These are phyloP conservation scores for Alligator mississippiensis DNA, from an alignment of 2,113 vertebrate species.

Conservation along the genomic window DNA sequence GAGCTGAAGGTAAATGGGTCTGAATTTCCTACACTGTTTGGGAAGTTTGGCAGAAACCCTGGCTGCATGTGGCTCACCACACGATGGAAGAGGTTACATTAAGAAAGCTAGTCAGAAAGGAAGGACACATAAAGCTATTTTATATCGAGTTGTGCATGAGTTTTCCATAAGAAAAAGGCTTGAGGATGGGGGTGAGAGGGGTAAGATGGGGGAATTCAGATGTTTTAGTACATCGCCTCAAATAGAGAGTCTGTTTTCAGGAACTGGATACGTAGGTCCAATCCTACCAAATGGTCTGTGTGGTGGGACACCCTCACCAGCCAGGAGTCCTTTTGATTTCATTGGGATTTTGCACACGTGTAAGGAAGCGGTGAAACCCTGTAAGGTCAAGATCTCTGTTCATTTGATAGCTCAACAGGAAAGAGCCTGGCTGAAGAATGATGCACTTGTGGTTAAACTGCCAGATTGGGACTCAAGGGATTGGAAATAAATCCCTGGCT, in stretches of 20 bases:
- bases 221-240: neutral
- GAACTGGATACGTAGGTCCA: neutral
- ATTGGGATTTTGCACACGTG: neutral
- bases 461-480: neutral
- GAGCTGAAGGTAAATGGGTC: neutral
- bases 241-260: neutral
- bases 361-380: neutral
- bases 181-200: neutral
- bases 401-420: neutral
- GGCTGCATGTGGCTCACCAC: neutral
- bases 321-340: neutral
- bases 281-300: neutral
- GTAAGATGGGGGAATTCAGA: rapidly evolving
- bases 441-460: neutral
- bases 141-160: neutral
- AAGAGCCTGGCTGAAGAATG: neutral
- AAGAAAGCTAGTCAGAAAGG: neutral
- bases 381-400: neutral
- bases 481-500: neutral
- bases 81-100: neutral
- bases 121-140: neutral
- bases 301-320: neutral
- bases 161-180: neutral
- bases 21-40: neutral
- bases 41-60: neutral